Base-by-base conservation (phyloP, 2,888 invertebrate genomes). In the Tanaodytes sp. region DNA sequence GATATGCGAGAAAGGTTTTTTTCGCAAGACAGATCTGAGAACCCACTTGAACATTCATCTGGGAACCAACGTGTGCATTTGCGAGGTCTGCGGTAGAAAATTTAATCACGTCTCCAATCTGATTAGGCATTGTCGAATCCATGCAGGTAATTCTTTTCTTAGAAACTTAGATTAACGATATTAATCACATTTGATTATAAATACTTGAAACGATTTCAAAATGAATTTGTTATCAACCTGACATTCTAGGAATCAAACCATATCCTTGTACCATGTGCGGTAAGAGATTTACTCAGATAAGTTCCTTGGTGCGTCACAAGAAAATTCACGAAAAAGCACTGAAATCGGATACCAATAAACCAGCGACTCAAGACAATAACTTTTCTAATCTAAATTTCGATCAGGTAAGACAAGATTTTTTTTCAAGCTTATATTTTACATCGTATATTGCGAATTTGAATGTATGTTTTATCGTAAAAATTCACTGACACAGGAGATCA, bases 21-120 rank as follows among this genome's bases (percentile, higher is more conserved):
- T 85, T 51, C 77, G 84, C 0, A 81, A 80, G 33, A 80, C 79
- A 2, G 86, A 86, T 49, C 74, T 86, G 18, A 80, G 80, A 16
- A 85, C 82, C 2, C 86, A 86, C 65, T 75, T 85, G n/a, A 85
- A 85, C 54, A 81, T 84, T 49, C 86, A 86, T 69, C 71, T 85
- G 33, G 84, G 85, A 11, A 83, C 83, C n/a, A 83, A 85, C 67
- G 77, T 77, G 48, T 81, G 80, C 30, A 82, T 85, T 6, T 86
- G 86, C 40, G 82, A 85, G 64, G 75, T 83, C 43, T 86, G 86
- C 65, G 85, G 86, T 1, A 77, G 81, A 31, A 82, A 83, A 61
- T 86, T 86, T 54, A 83, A 82, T 72, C 85, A 86, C 64, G 80
- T 84, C n/a, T 86, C 86, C 0, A 86, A 86, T 77, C 75, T 85